Percentiles rank a stretch among this genome's conserved stretches.
Evolutionary conservation across 1,140 invertebrate genomes (phyloP).

Genomic region (Protaetia brevitarsis): DNA sequence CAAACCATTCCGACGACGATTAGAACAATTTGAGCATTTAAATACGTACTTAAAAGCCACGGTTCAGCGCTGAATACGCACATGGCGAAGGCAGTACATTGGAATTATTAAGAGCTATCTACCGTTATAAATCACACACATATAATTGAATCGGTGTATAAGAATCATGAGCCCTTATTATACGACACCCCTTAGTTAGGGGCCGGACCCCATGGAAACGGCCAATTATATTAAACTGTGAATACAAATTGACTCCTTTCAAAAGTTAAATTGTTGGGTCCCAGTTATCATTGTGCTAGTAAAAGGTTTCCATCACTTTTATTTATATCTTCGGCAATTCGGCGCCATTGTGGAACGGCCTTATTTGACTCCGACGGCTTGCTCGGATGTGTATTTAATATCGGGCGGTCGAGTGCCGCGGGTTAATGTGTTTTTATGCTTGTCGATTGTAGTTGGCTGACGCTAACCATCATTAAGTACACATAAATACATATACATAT

Average conservation of each 20-base stretch:
- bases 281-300: constrained; percentile 39
- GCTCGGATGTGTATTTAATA: no score
- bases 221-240: constrained; percentile 44
- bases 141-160: constrained; percentile 40
- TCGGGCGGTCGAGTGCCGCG: no score
- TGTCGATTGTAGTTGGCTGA: no score
- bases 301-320: constrained; percentile 34
- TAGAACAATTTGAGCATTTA: not conserved
- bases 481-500: no score
- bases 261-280: constrained; percentile 43
- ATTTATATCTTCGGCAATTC: constrained; percentile 37
- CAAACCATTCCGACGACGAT: not conserved
- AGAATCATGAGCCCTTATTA: constrained; percentile 36
- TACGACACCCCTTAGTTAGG: constrained; percentile 28
- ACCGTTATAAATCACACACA: constrained; percentile 39
- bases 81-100: not conserved
- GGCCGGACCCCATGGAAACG: constrained; percentile 27
- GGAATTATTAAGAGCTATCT: constrained; percentile 30
- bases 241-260: constrained; percentile 46
- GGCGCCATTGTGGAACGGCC: not conserved
- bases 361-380: constrained; percentile 1
- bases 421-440: no score
- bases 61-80: no score
- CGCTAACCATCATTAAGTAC: no score
- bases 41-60: not conserved